These are phyloP conservation scores for Pollachius pollachius DNA, from an alignment of 2,113 vertebrate genomes.

Conservation along the genomic window DNA sequence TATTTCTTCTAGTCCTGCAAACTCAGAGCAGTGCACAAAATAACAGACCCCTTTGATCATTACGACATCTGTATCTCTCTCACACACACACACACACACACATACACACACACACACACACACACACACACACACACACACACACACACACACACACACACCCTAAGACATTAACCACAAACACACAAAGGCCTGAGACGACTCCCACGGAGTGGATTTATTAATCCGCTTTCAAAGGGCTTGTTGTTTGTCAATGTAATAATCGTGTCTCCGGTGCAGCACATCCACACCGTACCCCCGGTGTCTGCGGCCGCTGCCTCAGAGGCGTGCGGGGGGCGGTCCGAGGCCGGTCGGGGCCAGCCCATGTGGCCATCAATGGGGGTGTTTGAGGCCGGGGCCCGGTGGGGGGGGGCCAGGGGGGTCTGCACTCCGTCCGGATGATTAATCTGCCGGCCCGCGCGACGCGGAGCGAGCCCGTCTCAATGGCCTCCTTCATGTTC, in stretches of 20 bases:
- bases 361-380: conserved; percentile 27
- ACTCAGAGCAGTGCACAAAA: conserved; percentile 56
- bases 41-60: conserved; percentile 44
- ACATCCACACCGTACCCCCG: too few species aligned
- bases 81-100: conserved; percentile 18
- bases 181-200: conserved; percentile 1
- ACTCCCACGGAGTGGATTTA: too few species aligned
- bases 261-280: too few species aligned
- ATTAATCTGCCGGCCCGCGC: conserved; percentile 43
- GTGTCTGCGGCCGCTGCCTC: too few species aligned
- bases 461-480: conserved; percentile 24
- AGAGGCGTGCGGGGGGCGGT: too few species aligned
- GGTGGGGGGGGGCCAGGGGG: conserved; percentile 18
- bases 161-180: background rate
- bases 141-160: conserved; percentile 14
- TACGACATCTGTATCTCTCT: conserved; percentile 19
- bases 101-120: background rate
- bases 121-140: conserved; percentile 6
- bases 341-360: too few species aligned
- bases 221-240: too few species aligned
- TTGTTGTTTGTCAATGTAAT: too few species aligned
- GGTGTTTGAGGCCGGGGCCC: conserved; percentile 26
- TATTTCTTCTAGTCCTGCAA: conserved; percentile 30
- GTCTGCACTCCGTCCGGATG: conserved; percentile 45
- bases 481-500: conserved; percentile 55